Percentiles rank a stretch among this genome's conserved stretches.
Conservation (phyloP, 2,797 vertebrate species). For the Alcedo quadribrachys region DNA sequence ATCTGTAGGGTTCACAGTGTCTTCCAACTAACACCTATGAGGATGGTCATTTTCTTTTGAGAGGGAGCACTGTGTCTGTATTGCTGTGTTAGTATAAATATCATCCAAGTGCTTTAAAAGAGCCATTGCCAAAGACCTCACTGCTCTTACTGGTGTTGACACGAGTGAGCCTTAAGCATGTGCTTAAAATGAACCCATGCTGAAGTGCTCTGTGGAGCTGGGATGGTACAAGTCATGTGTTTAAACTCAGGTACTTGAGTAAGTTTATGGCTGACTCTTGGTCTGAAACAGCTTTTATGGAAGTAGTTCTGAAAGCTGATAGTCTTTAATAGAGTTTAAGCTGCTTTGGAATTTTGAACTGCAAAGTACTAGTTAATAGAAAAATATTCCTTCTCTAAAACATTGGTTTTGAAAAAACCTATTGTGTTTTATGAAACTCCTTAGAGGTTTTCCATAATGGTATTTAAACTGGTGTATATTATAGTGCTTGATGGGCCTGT, state of each 20-base stretch:
- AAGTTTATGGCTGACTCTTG: neutral
- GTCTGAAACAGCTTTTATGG: neutral
- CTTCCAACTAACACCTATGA: neutral
- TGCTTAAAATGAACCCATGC: neutral
- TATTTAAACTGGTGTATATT: neutral
- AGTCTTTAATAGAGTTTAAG: neutral
- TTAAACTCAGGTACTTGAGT: neutral
- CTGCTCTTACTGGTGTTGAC: neutral
- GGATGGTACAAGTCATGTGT: neutral
- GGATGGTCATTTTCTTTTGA: neutral
- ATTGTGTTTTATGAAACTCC: neutral
- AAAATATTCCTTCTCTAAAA: neutral
- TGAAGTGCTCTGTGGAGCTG: neutral
- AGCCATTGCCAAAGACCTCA: neutral
- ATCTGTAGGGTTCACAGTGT: neutral
- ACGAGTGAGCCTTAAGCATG: neutral
- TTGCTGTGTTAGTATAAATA: neutral
- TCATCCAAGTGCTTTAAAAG: neutral
- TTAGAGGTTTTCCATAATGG: neutral
- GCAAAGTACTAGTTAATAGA: neutral
- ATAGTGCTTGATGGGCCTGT: neutral
- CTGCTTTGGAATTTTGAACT: neutral
- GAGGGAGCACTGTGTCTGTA: neutral
- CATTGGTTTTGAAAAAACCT: neutral
- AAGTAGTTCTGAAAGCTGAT: neutral